Evolutionary conservation across 2,113 vertebrate genomes (phyloP).

Genomic region (Gavialis gangeticus): DNA sequence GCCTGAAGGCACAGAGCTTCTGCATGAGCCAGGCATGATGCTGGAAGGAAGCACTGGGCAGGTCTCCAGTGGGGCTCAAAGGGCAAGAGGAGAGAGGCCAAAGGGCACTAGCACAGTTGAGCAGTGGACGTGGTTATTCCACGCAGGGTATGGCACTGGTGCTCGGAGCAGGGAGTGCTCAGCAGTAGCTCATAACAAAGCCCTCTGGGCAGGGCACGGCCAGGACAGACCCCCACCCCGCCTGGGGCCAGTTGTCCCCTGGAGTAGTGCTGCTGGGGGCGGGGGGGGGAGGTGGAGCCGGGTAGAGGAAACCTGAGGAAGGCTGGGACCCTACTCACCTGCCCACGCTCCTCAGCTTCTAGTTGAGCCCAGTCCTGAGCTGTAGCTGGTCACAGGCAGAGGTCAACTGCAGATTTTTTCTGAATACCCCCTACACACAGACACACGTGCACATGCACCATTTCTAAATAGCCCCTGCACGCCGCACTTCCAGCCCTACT

Average conservation of each 20-base stretch:
- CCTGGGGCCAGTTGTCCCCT: no score
- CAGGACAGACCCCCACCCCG: no score
- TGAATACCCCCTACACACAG: not conserved
- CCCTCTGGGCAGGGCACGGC: no score
- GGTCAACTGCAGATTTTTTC: not conserved
- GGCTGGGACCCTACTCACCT: not conserved
- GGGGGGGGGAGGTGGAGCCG: rapidly evolving
- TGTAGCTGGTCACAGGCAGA: rapidly evolving
- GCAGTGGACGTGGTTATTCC: no score
- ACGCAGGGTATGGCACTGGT: no score
- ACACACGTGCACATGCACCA: not conserved
- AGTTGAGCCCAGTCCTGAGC: no score
- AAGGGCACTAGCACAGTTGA: no score
- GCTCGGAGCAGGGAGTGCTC: no score
- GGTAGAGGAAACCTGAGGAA: rapidly evolving
- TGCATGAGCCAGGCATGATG: not conserved
- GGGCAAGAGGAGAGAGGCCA: not conserved
- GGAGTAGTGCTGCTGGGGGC: rapidly evolving
- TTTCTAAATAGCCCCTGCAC: not conserved
- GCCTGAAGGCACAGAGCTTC: not conserved
- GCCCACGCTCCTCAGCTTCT: no score
- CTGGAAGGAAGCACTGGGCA: not conserved
- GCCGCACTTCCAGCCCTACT: not conserved
- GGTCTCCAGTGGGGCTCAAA: not conserved
- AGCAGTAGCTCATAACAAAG: no score